Base-by-base conservation (phyloP, 2,888 invertebrate species). In the Neoitamus cyanurus region DNA sequence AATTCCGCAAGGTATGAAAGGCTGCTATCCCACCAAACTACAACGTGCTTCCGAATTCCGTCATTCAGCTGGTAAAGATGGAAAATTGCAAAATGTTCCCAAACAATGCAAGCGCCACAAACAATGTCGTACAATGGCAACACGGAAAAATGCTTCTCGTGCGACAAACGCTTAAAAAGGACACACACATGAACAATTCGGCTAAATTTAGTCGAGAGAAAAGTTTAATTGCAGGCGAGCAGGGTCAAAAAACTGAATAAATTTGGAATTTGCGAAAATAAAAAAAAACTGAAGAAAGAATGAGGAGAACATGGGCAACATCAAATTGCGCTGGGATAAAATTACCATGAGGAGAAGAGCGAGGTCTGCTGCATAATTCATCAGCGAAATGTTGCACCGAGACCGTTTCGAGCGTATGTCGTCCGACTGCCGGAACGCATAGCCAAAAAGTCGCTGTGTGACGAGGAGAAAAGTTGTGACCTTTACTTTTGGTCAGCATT, bases 221-320 rank as follows among this genome's bases (percentile, higher is more conserved):
- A 77, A 77, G 46, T 77, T 11, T 28, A 77, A 46, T 46, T 46
- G 46, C 36, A 36, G 42, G 42, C 42, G 42, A 77, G 46, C 77
- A 77, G 77, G 77, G 77, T 77, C 77, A 77, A 77, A 77, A 46
- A 77, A 77, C 77, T 77, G 46, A 77, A 25, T 36, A 42, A 69
- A 77, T 46, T 77, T 30, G 77, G 46, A 77, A 42, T 77, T 77
- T 46, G 77, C 77, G 46, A 77, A 77, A 77, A 30, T 42, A n/a
- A 42, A 42, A 36, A 36, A 42, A 42, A 42, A 42, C n/a, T 6
- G n/a, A 42, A 42, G 42, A 42, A 42, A 42, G 42, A 42, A 42
- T 6, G 5, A n/a, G n/a, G n/a, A 42, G 42, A 42, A 42, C 42
- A 42, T n/a, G 42, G 15, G 42, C 42, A 42, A 42, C 42, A 42